Conservation (phyloP, 2,888 invertebrate genomes). For the Nysson spinosus region DNA sequence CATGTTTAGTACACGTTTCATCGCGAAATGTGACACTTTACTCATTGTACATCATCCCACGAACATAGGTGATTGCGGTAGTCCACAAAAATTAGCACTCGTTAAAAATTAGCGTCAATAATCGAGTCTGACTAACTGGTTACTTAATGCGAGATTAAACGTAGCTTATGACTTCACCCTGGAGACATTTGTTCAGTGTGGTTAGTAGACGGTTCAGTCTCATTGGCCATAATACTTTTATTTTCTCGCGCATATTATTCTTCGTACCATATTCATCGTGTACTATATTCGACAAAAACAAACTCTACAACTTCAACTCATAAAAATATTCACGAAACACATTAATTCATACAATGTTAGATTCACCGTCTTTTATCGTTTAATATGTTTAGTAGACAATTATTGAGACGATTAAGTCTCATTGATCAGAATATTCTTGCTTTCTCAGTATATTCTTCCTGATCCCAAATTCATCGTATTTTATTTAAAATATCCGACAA, state of each 20-base stretch:
- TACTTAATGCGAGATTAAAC: slow-evolving; percentile 12
- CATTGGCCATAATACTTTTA: neutral
- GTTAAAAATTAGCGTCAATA: slow-evolving; percentile 28
- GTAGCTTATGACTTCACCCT: slow-evolving; percentile 1
- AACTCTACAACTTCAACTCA: no score
- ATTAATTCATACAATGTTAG: no score
- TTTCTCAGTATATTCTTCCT: no score
- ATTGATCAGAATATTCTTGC: no score
- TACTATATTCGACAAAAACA: no score
- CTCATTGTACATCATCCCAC: neutral
- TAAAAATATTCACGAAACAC: no score
- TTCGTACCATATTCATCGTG: neutral
- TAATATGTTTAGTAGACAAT: no score
- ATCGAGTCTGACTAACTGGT: neutral
- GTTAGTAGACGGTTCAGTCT: neutral
- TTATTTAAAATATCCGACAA: no score
- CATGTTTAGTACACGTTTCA: neutral
- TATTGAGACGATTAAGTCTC: no score
- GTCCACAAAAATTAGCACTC: slow-evolving; percentile 19
- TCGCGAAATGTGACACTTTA: neutral
- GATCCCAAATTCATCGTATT: no score
- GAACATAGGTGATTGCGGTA: slow-evolving; percentile 3
- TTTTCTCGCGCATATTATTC: neutral
- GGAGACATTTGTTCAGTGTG: neutral
- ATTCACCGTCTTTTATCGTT: no score